These are phyloP conservation scores for Papilio helenus DNA, from an alignment of 1,140 invertebrate species.

Conservation along the genomic window DNA sequence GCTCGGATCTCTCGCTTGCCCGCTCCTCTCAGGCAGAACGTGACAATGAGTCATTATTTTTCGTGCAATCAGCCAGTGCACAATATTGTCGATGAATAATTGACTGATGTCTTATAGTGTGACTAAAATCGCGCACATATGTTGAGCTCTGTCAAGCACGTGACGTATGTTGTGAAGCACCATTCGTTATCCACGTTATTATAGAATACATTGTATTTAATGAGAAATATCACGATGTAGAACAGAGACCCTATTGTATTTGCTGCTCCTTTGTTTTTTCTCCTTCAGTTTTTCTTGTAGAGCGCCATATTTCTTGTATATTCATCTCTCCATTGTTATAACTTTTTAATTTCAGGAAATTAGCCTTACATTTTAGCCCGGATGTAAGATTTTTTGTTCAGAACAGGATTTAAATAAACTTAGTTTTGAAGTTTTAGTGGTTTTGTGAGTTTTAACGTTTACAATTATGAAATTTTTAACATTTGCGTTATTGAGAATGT, in stretches of 20 bases:
- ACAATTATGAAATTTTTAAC: too few relatives aligned
- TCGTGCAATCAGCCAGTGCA: too few relatives aligned
- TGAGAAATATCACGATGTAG: conserved; percentile 37
- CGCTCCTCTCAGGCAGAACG: too few relatives aligned
- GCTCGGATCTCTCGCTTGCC: too few relatives aligned
- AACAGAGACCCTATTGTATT: conserved; percentile 30
- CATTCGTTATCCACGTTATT: conserved; percentile 25
- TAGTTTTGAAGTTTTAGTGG: too few relatives aligned
- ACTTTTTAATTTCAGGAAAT: conserved; percentile 38
- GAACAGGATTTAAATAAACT: too few relatives aligned
- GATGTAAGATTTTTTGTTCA: background rate
- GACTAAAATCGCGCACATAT: background rate
- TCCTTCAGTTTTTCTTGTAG: conserved; percentile 21
- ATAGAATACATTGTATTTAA: conserved; percentile 31
- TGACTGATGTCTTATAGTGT: background rate
- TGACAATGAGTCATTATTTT: too few relatives aligned
- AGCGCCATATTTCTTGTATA: conserved; percentile 30
- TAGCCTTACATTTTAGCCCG: background rate
- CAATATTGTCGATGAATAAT: background rate
- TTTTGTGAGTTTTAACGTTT: too few relatives aligned
- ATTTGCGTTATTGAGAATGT: too few relatives aligned
- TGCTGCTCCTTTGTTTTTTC: conserved; percentile 36
- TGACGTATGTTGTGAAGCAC: background rate
- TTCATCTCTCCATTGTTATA: conserved; percentile 34
- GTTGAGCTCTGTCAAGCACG: background rate